Evolutionary conservation across 2,888 invertebrate genomes (phyloP).

Genomic region (Linyphia triangularis): DNA sequence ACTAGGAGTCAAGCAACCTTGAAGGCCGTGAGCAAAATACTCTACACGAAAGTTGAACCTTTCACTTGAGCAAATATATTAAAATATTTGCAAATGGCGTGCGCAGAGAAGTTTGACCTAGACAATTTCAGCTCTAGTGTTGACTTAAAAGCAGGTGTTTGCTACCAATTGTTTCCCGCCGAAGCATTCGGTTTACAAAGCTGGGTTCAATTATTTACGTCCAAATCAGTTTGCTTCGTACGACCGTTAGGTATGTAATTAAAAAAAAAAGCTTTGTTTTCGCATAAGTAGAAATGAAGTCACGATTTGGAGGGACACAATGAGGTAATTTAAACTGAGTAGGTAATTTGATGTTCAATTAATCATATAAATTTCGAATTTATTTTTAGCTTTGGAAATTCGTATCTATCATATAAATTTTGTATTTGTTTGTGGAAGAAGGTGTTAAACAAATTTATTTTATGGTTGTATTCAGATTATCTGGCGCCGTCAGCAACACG

Average conservation of each 20-base stretch:
- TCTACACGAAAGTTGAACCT: conserved; percentile 11
- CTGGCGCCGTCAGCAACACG: too few species aligned
- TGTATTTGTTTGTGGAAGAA: too few species aligned
- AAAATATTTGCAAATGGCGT: conserved; percentile 34
- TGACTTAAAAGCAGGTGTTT: conserved; percentile 17
- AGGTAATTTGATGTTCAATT: too few species aligned
- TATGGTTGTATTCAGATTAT: too few species aligned
- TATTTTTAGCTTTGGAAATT: too few species aligned
- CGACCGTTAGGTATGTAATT: conserved; percentile 3
- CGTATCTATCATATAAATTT: too few species aligned
- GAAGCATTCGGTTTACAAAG: conserved; percentile 20
- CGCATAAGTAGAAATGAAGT: too few species aligned
- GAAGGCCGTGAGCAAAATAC: background rate
- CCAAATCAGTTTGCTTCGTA: conserved; percentile 5
- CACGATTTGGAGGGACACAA: too few species aligned
- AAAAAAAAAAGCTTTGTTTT: background rate
- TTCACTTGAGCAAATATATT: conserved; percentile 35
- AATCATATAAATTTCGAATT: too few species aligned
- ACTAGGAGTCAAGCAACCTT: background rate
- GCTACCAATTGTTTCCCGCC: conserved; percentile 31
- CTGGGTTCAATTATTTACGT: conserved; percentile 53
- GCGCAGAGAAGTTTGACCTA: conserved; percentile 46
- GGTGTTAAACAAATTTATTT: too few species aligned
- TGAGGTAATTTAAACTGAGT: too few species aligned
- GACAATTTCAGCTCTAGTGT: conserved; percentile 8